phyloP scores from a whole-genome alignment of 2,113 vertebrate genomes.

The Andinoacara biseriatus region DNA sequence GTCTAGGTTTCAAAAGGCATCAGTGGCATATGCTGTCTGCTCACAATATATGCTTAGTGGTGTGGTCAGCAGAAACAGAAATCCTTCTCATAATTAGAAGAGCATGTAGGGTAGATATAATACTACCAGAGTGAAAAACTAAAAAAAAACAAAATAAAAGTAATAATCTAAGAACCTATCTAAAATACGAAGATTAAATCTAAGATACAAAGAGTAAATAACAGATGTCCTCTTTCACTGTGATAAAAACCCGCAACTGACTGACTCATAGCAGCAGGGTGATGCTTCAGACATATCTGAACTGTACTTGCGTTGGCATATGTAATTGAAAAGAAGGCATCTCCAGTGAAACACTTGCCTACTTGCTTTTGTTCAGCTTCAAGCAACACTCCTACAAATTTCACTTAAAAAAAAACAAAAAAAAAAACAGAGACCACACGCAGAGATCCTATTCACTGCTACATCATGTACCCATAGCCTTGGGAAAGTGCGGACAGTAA shows the following conservation, averaged over 20 bases:
- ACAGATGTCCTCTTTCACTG: conserved; percentile 1
- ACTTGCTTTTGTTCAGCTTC: neutral
- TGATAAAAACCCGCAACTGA: neutral
- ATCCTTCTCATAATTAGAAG: neutral
- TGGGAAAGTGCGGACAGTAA: neutral
- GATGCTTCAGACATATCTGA: neutral
- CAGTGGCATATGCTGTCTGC: neutral
- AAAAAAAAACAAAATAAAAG: neutral
- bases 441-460: neutral
- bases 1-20: conserved; percentile 1
- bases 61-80: neutral
- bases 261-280: neutral
- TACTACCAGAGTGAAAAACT: neutral
- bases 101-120: neutral
- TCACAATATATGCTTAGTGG: neutral
- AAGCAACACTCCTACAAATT: neutral
- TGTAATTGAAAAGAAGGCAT: conserved; percentile 8
- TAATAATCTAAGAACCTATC: neutral
- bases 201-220: neutral
- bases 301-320: neutral
- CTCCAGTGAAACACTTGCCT: neutral
- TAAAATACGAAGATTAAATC: neutral
- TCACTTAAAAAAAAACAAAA: neutral
- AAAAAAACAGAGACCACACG: neutral
- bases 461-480: neutral